phyloP scores from a whole-genome alignment of 1,140 invertebrate species.

The Drosophila lini region DNA sequence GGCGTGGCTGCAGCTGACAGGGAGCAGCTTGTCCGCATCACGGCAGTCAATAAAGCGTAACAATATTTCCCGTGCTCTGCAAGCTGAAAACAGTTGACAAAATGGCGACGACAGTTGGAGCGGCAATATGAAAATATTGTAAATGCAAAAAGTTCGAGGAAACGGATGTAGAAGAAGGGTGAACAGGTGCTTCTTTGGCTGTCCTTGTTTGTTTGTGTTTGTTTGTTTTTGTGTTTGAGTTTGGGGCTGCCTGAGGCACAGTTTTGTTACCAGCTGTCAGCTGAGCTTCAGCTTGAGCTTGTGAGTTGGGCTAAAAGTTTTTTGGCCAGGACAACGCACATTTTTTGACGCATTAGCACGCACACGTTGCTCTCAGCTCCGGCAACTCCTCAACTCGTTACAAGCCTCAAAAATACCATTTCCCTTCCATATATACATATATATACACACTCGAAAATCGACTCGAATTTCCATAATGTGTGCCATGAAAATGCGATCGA shows the following conservation, averaged over 20 bases:
- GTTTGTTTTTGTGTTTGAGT: slow-evolving; percentile 38
- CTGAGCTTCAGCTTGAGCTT: background rate
- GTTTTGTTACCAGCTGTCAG: slow-evolving; percentile 48
- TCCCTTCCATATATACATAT: slow-evolving; percentile 49
- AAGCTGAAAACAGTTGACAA: slow-evolving; percentile 69
- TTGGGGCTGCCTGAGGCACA: slow-evolving; percentile 23
- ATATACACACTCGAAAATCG: slow-evolving; percentile 54
- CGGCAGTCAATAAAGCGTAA: slow-evolving; percentile 56
- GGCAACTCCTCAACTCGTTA: slow-evolving; percentile 65
- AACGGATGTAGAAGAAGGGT: slow-evolving; percentile 18
- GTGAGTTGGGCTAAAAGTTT: slow-evolving; percentile 38
- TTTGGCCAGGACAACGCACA: slow-evolving; percentile 65
- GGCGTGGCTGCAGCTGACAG: slow-evolving; percentile 54
- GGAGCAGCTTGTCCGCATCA: slow-evolving; percentile 54
- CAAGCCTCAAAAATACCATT: slow-evolving; percentile 78
- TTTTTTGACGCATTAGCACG: slow-evolving; percentile 76
- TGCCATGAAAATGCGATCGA: slow-evolving; percentile 82
- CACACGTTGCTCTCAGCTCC: slow-evolving; percentile 12
- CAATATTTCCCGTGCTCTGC: slow-evolving; percentile 47
- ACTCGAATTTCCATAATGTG: slow-evolving; percentile 83
- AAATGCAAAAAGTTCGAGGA: slow-evolving; percentile 49
- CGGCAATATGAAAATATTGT: slow-evolving; percentile 69
- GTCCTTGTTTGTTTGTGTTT: slow-evolving; percentile 14
- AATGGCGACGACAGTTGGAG: slow-evolving; percentile 67
- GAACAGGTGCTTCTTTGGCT: slow-evolving; percentile 8